phyloP scores from a whole-genome alignment of 2,113 vertebrate genomes.

The Gymnocephalus cernua region DNA sequence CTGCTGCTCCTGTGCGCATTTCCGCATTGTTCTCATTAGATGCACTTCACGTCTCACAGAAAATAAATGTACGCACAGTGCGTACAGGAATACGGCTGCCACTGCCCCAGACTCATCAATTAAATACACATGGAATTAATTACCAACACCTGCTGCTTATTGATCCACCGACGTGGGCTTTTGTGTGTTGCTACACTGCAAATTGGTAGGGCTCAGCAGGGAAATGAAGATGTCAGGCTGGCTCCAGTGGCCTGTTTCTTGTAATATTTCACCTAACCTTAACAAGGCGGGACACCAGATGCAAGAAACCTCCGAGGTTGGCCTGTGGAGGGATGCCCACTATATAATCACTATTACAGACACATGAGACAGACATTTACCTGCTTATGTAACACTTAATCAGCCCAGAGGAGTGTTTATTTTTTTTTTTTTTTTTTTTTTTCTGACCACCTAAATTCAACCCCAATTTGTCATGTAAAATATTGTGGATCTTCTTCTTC shows the following conservation, averaged over 20 bases:
- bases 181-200: too few species aligned
- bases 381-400: constrained; percentile 50
- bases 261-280: not conserved
- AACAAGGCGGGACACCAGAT: not conserved
- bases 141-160: not conserved
- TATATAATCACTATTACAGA: constrained; percentile 1
- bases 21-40: too few species aligned
- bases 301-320: not conserved
- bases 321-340: not conserved
- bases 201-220: not conserved
- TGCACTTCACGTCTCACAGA: too few species aligned
- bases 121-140: too few species aligned
- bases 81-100: too few species aligned
- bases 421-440: not conserved
- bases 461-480: not conserved
- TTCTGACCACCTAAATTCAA: not conserved
- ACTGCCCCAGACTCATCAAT: not conserved
- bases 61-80: too few species aligned
- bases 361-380: constrained; percentile 4
- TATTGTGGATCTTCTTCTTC: not conserved
- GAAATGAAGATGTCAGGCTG: not conserved
- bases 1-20: too few species aligned
- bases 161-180: constrained; percentile 3
- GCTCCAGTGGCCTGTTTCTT: not conserved
- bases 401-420: not conserved